Evolutionary conservation across 1,140 invertebrate species (phyloP).

Genomic region (Galleria mellonella): DNA sequence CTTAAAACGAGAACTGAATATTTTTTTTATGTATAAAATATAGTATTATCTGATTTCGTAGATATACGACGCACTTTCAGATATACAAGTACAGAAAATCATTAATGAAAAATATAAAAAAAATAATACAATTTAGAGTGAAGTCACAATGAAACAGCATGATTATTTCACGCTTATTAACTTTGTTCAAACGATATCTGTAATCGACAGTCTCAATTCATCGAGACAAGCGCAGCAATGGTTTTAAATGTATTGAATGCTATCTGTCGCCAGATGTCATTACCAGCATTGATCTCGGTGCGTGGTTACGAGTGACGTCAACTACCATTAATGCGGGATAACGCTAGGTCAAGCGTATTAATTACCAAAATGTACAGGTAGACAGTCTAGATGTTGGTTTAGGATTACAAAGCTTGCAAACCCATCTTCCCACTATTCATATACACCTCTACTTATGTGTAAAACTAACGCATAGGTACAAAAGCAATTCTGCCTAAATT

Average conservation of each 20-base stretch:
- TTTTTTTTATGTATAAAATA: too few relatives aligned
- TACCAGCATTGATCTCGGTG: background rate
- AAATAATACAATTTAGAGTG: constrained; percentile 7
- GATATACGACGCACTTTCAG: too few relatives aligned
- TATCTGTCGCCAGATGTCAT: constrained; percentile 19
- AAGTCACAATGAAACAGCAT: constrained; percentile 28
- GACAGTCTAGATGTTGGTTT: too few relatives aligned
- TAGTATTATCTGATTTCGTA: too few relatives aligned
- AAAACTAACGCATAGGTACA: too few relatives aligned
- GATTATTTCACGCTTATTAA: constrained; percentile 46
- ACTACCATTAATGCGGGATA: constrained; percentile 8
- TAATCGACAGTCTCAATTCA: constrained; percentile 43
- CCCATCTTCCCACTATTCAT: too few relatives aligned
- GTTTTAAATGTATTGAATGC: constrained; percentile 43
- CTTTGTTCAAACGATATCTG: constrained; percentile 29
- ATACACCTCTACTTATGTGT: too few relatives aligned
- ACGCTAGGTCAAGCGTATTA: background rate
- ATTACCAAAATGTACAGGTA: background rate
- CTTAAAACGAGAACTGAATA: too few relatives aligned
- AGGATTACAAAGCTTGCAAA: too few relatives aligned
- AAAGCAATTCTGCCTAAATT: too few relatives aligned
- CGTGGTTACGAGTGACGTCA: constrained; percentile 9
- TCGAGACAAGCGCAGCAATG: constrained; percentile 29
- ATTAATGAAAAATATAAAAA: too few relatives aligned
- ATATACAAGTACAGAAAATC: too few relatives aligned